phyloP scores from a whole-genome alignment of 2,113 vertebrate genomes.

The Trochalopteron elliotii region DNA sequence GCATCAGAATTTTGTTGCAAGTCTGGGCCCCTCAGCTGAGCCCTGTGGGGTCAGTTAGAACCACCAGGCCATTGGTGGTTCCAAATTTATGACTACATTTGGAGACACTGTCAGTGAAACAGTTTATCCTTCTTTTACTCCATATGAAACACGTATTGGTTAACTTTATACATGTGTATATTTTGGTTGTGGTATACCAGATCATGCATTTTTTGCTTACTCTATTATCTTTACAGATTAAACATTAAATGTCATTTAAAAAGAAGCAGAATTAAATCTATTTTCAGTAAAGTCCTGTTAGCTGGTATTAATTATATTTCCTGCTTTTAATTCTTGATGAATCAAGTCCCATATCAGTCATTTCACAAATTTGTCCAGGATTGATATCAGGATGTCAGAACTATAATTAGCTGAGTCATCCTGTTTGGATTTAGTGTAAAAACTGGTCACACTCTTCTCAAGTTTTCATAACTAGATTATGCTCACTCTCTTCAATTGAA shows the following conservation, averaged over 20 bases:
- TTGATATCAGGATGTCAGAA: neutral
- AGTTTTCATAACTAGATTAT: neutral
- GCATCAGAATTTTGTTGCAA: neutral
- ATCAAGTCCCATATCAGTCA: neutral
- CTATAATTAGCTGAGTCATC: neutral
- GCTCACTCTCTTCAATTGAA: neutral
- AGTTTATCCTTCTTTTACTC: neutral
- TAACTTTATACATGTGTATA: neutral
- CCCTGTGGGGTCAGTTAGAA: neutral
- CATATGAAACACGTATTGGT: neutral
- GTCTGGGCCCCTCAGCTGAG: neutral
- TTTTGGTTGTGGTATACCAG: neutral
- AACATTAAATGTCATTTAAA: neutral
- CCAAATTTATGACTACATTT: neutral
- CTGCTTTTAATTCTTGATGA: constrained; percentile 2
- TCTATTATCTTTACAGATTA: neutral
- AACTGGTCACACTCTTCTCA: neutral
- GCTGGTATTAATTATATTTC: neutral
- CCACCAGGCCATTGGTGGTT: neutral
- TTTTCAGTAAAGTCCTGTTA: neutral
- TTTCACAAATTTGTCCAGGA: constrained; percentile 1
- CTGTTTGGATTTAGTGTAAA: neutral
- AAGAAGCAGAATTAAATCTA: neutral
- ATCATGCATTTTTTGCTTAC: neutral
- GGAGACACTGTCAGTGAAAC: neutral